These are phyloP conservation scores for Smutsia temminckii DNA, from an alignment of 2,797 vertebrate genomes.

Conservation along the genomic window DNA sequence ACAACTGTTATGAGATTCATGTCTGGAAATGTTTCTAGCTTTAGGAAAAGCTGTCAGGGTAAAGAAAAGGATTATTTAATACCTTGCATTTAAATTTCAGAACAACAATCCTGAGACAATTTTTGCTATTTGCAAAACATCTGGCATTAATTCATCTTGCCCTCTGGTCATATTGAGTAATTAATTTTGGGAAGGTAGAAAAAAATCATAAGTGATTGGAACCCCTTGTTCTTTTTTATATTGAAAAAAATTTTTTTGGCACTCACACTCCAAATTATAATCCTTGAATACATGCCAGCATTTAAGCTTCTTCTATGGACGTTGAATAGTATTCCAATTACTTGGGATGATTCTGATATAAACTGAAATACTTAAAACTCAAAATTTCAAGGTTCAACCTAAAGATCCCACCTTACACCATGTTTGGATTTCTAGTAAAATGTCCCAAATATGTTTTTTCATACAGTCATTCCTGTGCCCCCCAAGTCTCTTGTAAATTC, in stretches of 20 bases:
- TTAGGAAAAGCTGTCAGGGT: background rate
- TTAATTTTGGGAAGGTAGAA: background rate
- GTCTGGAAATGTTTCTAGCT: constrained; percentile 21
- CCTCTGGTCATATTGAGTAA: background rate
- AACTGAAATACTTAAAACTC: background rate
- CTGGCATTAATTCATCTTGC: background rate
- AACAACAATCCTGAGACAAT: background rate
- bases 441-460: background rate
- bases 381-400: background rate
- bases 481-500: background rate
- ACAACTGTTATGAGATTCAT: background rate
- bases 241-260: background rate
- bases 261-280: background rate
- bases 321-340: background rate
- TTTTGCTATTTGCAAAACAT: constrained; percentile 34
- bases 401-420: background rate
- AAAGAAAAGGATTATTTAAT: background rate
- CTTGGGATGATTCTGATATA: background rate
- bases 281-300: background rate
- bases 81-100: background rate
- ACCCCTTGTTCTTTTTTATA: background rate
- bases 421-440: background rate
- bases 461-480: background rate
- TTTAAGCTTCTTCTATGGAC: background rate
- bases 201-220: background rate